Evolutionary conservation across 2,888 invertebrate genomes (phyloP), one percentile per base, ranked within the genome.

Genomic region (Carterocephalus palaemon): DNA sequence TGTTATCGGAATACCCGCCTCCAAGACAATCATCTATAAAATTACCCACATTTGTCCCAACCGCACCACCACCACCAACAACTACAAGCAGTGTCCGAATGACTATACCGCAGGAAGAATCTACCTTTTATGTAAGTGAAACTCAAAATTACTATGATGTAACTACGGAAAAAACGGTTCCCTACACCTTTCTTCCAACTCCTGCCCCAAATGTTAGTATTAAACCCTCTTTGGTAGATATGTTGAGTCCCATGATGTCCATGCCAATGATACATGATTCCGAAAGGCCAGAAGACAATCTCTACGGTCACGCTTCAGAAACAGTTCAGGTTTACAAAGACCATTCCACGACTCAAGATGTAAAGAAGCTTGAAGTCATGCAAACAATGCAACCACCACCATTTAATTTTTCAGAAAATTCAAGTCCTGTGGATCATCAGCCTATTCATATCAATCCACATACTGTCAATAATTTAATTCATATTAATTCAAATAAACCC

Each of bases 371-470:
- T 49, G 77, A 88, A 63, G 80, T 81, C 7, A 89, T 90, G 89
- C 89, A 90, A 71, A 89, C 88, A n/a, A 88, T 90, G 89, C 88
- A 88, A 55, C 89, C 90, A 2, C 89, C 90, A 19, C 87, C 88
- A 2, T 66, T 75, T 1, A 62, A 68, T 10, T 65, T 64, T 51
- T 37, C 61, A 32, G 75, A 76, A 53, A 72, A 52, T 47, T 57
- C 70, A 20, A 64, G 62, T 33, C 33, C 51, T 20, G 34, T 61
- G 19, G 54, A 65, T 13, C 67, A 64, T 40, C 62, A 66, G 51
- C 60, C 57, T n/a, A 59, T 66, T 48, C 66, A 74, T 52, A 62
- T 65, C 3, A 75, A 72, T 57, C 63, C 69, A 15, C 64, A 73
- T 46, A 50, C 54, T 38, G 51, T 63, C 1, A 71, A 67, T 49